Base-by-base conservation (phyloP, 1,140 invertebrate species). In the Bombus waltoni region DNA sequence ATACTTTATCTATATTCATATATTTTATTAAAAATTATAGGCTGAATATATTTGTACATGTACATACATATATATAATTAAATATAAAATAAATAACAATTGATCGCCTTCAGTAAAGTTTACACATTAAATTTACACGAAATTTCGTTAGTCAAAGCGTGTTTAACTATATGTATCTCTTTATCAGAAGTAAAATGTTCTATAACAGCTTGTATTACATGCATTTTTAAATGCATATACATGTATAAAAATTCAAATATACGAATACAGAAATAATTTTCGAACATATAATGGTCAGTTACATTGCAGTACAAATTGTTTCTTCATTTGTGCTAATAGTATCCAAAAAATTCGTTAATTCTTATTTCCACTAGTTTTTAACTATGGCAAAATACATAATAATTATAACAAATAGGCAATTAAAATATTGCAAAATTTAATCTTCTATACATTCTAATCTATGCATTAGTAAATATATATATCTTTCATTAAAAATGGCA, bases 1-100 rank as follows among this genome's bases (percentile, higher is more conserved):
- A 47, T 40, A n/a, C 25, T 35, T 68, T 80, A 62, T 65, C 11
- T 80, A 47, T 68, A 81, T 84, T 66, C 6, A 28, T 77, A 78
- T 18, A 66, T 42, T 87, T 90, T 90, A 90, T 90, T 84, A 57
- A 84, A 79, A 87, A 66, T 77, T 83, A 80, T 83, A 75, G 38
- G 66, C 66, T 38, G 44, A 72, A 82, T 38, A 78, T 32, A 74
- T 85, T 83, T 70, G 28, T 71, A 76, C 42, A 83, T 65, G 18
- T 83, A 83, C 35, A 82, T 35, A 82, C 53, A 75, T 22, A 74
- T 81, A 81, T 68, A 32, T 81, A 86, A 86, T 82, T 70, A 59
- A 59, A 11, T 57, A 83, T 73, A 78, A 44, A 83, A 73, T 83
- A 62, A 83, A 68, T 53, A 72, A 81, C 18, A 68, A 74, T 85